A percentile compares a stretch with the other conserved stretches of the same genome.
phyloP scores from a whole-genome alignment of 2,797 vertebrate genomes.

The Lophura swinhoii region DNA sequence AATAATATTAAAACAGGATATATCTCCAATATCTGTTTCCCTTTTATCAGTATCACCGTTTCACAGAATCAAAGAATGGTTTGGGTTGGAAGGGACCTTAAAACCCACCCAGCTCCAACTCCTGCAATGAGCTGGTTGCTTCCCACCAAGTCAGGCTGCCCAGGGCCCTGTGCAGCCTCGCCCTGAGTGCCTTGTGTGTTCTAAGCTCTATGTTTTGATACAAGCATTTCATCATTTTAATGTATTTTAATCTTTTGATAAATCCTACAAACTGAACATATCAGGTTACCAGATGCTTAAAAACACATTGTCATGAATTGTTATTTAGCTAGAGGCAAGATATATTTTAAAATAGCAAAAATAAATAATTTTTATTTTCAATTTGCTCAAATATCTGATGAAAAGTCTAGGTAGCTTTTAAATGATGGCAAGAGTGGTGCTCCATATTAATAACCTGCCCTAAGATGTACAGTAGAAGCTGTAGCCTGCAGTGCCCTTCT shows the following conservation, averaged over 20 bases:
- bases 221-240: background rate
- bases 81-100: background rate
- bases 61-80: background rate
- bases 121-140: background rate
- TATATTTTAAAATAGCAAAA: fast-evolving
- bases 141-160: background rate
- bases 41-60: fast-evolving
- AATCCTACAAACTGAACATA: background rate
- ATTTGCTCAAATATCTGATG: fast-evolving
- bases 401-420: background rate
- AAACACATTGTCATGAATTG: background rate
- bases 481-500: background rate
- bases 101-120: background rate
- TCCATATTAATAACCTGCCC: fast-evolving
- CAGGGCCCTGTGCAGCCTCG: background rate
- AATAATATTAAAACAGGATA: background rate
- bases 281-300: background rate
- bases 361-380: background rate
- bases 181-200: background rate
- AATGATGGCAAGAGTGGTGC: background rate
- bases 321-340: background rate
- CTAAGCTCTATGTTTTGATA: background rate
- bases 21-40: background rate
- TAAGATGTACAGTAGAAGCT: background rate
- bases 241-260: background rate